Base-by-base conservation (phyloP, 2,113 vertebrate genomes). In the Oreotrochilus melanogaster region DNA sequence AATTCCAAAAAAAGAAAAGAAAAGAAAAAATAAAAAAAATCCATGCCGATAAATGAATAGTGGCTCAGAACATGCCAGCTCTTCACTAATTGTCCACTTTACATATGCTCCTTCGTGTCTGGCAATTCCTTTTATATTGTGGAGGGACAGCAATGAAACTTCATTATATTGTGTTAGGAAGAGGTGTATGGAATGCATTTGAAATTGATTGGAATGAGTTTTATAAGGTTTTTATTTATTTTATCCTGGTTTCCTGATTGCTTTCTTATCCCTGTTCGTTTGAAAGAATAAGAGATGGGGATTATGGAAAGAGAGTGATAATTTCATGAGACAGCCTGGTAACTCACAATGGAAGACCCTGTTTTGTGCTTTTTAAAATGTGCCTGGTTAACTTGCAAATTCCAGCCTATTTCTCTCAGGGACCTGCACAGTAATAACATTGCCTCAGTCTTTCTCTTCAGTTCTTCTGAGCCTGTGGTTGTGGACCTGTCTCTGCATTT, bases 71-170 rank as follows among this genome's bases (percentile, higher is more conserved):
- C 69, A 90, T n/a, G 64, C 83, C 87, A 90, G 51, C 75, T 96
- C 72, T 83, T 92, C 90, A 45, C 72, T 95, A 86, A 86, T 92
- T 94, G 92, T 94, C 86, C 56, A 42, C 94, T 96, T 93, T 88
- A 88, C 80, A 83, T 84, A 67, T 57, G 56, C 78, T 92, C 27
- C 85, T 93, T 88, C 56, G 42, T 67, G 79, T 88, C 85, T 92
- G 74, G 28, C 0, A 0, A 91, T 93, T 91, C 82, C 71, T 94
- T 93, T 96, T 92, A 45, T 60, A 35, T 61, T 92, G 71, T 82
- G 75, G 64, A 93, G 85, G 80, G 65, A 43, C 18, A 45, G 69
- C 45, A 83, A 80, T 65, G 75, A 92, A 93, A 84, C 51, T 92
- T 92, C 39, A 86, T 93, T 94, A 64, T 47, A 14, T 22, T 35